Evolutionary conservation across 2,888 invertebrate genomes (phyloP).

Genomic region (Lydus trimaculatus): DNA sequence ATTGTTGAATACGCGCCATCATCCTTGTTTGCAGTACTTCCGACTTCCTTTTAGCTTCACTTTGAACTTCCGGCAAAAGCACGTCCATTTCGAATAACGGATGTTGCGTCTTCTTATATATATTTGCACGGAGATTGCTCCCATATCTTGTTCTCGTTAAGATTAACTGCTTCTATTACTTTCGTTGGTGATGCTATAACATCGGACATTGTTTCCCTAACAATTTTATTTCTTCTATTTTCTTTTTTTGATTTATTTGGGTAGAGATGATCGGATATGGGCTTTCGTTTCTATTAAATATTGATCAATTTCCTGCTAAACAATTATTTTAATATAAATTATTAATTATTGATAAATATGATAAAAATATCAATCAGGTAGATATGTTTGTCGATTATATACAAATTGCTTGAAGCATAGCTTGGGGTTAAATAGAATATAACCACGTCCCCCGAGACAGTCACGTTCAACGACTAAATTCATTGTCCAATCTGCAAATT

Average conservation of each 20-base stretch:
- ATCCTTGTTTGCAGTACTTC: constrained; percentile 51
- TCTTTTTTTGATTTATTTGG: constrained; percentile 22
- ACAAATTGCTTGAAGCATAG: constrained; percentile 20
- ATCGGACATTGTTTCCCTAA: constrained; percentile 33
- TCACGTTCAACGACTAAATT: constrained; percentile 54
- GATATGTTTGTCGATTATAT: constrained; percentile 16
- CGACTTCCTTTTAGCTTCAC: constrained; percentile 56
- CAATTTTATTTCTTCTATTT: neutral
- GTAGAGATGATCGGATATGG: constrained; percentile 24
- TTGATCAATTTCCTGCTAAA: constrained; percentile 12
- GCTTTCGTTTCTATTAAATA: constrained; percentile 17
- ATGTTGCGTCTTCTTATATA: constrained; percentile 49
- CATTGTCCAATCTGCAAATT: constrained; percentile 57
- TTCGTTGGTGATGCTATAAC: constrained; percentile 29
- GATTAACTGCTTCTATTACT: constrained; percentile 39
- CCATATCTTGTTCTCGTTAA: constrained; percentile 48
- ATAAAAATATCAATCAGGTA: constrained; percentile 27
- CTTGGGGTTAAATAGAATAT: constrained; percentile 20
- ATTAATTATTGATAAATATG: neutral
- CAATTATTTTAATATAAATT: neutral
- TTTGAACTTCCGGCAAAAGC: constrained; percentile 52
- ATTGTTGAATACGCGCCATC: constrained; percentile 39
- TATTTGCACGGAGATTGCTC: constrained; percentile 49
- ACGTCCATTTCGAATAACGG: constrained; percentile 45
- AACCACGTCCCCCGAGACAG: constrained; percentile 27